A percentile compares a stretch with the other conserved stretches of the same genome.
These are phyloP conservation scores for Drosophila emarginata DNA, from an alignment of 2,888 invertebrate species.

Conservation along the genomic window DNA sequence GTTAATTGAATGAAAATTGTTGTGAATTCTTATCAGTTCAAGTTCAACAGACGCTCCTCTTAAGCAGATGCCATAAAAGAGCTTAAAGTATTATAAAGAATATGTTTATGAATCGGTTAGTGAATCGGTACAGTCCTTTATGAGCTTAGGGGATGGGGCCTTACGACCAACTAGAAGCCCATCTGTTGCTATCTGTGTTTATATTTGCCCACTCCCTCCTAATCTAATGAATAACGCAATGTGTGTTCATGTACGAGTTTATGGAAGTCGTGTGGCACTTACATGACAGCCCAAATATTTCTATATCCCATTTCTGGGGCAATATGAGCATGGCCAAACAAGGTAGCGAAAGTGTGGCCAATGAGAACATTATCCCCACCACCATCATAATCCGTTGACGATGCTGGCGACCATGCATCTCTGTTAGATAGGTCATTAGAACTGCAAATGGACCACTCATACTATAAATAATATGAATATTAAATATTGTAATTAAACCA, in stretches of 20 bases:
- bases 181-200: constrained; percentile 1
- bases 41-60: constrained; percentile 1
- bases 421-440: constrained; percentile 88
- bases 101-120: constrained; percentile 1
- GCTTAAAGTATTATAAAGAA: background rate
- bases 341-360: constrained; percentile 86
- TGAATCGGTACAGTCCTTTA: background rate
- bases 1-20: too few relatives aligned
- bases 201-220: background rate
- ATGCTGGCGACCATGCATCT: constrained; percentile 87
- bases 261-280: constrained; percentile 29
- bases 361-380: constrained; percentile 86
- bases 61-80: background rate
- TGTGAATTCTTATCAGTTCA: background rate
- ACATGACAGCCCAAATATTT: constrained; percentile 80
- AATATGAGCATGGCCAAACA: constrained; percentile 89
- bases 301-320: constrained; percentile 84
- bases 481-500: too few relatives aligned
- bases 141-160: background rate
- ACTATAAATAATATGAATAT: constrained; percentile 76
- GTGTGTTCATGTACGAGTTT: background rate
- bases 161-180: background rate
- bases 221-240: background rate
- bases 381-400: constrained; percentile 86
- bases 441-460: constrained; percentile 89